Evolutionary conservation across 2,888 invertebrate genomes (phyloP), one percentile per base, ranked within the genome.

Genomic region (Nomada fabriciana): DNA sequence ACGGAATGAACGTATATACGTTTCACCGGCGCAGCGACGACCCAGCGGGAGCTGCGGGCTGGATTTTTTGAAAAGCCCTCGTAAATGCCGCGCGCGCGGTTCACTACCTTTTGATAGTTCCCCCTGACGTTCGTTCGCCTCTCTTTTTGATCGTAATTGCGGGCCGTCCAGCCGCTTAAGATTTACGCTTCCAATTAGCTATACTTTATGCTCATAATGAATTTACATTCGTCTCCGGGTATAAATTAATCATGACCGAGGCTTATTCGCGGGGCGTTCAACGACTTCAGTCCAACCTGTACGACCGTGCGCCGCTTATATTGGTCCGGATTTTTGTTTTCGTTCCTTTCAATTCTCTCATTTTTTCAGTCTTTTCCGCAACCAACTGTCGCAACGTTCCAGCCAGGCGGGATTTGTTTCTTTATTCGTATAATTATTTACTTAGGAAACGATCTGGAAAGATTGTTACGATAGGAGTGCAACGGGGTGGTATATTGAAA

Each of bases 121-220:
- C 61, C 64, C 65, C 64, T 20, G 55, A 55, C 52, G 43, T 60
- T 53, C 82, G 59, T 20, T 50, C 53, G 57, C 53, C 47, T 57
- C 74, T 77, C 69, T 69, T 85, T 83, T 82, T 73, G 63, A 76
- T 70, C 88, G 78, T 78, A 84, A 84, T 85, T 80, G 84, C 84
- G 64, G 52, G 64, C 69, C 78, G 71, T 76, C 60, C 60, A 25
- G 43, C 67, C 67, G 55, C 65, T 72, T 78, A 79, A 83, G 88
- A 87, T 87, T 87, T 87, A 87, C 81, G 80, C 74, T 78, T 73
- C 88, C 85, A 87, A 87, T 87, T 87, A 87, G 85, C 80, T 72
- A 77, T 87, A 80, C 86, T 88, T 87, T 82, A 83, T 71, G 87
- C 70, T 77, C 71, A 81, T 85, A 87, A 87, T 83, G 88, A 87